Base-by-base conservation (phyloP, 2,113 vertebrate genomes). In the Elgaria multicarinata region DNA sequence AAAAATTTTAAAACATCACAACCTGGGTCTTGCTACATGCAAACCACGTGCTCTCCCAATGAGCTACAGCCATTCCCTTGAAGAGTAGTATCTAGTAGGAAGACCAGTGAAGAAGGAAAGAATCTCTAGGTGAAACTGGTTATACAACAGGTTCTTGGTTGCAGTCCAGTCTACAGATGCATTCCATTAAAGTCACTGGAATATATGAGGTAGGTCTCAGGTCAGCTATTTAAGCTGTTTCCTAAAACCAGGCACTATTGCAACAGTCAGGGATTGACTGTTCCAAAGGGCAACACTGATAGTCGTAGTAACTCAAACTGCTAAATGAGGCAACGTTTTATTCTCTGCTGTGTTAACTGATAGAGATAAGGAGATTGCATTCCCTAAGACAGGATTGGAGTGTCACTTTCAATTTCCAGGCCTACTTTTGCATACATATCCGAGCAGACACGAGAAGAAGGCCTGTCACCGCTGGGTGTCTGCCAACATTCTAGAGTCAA, bases 391-490 rank as follows among this genome's bases (percentile, higher is more conserved):
- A 92, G 84, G 74, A 75, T 87, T 31, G 26, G 92, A 90, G 90
- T 88, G 94, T 94, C 94, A 93, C 66, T 92, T 95, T 55, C 80
- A 95, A 93, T 96, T 95, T 95, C 93, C 92, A 90, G 69, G 80
- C 82, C 67, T 94, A 80, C 76, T n/a, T 93, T 88, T 1, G 1
- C 89, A 93, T 91, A 92, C 91, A 92, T 93, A 87, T 44, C 92
- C 93, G 85, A 50, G 90, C 78, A 89, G 67, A 3, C 83, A 91
- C 83, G 33, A 80, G 91, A 90, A 78, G 91, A 87, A 22, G 46
- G 31, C 58, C 87, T 90, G 72, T 84, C 89, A 91, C 72, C 44
- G 12, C 12, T 55, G 75, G 36, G 50, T 81, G 33, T 88, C 46
- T 93, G 87, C 86, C 88, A 90, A 62, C 6, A 0, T 64, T 76